phyloP scores from a whole-genome alignment of 2,113 vertebrate genomes.

The Notarius quadriscutis region DNA sequence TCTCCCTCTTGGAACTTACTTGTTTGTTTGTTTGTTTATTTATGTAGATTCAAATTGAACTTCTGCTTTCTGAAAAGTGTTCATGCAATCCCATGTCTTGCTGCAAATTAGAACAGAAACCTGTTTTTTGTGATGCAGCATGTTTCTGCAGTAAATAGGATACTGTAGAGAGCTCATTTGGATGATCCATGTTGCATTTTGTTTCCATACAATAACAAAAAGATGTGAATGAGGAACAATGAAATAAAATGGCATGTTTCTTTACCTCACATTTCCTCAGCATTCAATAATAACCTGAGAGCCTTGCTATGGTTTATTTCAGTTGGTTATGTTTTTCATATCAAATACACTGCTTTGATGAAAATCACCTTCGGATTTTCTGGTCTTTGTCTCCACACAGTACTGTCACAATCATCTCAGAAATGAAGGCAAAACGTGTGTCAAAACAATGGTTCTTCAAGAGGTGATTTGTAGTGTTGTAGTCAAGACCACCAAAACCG shows the following conservation, averaged over 20 bases:
- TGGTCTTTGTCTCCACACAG: too few species aligned
- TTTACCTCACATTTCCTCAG: not conserved
- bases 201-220: not conserved
- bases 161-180: not conserved
- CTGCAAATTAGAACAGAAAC: constrained; percentile 15
- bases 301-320: not conserved
- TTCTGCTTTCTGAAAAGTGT: not conserved
- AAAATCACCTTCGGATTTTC: too few species aligned
- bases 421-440: too few species aligned
- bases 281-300: not conserved
- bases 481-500: too few species aligned
- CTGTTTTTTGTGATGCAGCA: not conserved
- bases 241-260: not conserved
- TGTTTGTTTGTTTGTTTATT: not conserved
- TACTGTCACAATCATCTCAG: too few species aligned
- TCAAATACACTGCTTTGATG: not conserved
- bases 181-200: constrained; percentile 1
- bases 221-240: not conserved
- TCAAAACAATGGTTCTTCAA: too few species aligned
- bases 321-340: not conserved
- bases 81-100: not conserved
- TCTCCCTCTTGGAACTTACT: not conserved
- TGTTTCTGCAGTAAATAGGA: not conserved
- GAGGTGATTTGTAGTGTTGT: too few species aligned
- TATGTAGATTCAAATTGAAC: not conserved